Conservation (phyloP, 2,113 vertebrate genomes). For the Mustelus asterias region DNA sequence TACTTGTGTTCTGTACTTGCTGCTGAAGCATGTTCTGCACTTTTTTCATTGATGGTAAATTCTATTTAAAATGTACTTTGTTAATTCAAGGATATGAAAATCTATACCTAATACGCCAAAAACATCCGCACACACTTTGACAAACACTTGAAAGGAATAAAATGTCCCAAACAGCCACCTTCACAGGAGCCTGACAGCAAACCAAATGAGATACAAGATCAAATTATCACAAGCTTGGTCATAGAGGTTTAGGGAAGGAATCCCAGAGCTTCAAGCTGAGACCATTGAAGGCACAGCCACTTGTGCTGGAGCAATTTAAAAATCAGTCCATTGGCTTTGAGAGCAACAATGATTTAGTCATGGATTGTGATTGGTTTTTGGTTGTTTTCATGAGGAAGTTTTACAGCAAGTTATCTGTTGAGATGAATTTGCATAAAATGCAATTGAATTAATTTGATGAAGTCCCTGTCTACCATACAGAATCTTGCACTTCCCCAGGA, state of each 20-base stretch:
- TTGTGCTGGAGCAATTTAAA: too few relatives aligned
- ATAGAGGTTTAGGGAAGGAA: too few relatives aligned
- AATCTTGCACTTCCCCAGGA: neutral
- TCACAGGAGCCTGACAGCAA: too few relatives aligned
- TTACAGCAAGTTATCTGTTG: neutral
- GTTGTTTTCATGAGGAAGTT: neutral
- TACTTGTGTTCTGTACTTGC: neutral
- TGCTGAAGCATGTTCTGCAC: neutral
- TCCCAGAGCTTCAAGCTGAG: too few relatives aligned
- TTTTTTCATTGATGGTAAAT: neutral
- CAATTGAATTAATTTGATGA: neutral
- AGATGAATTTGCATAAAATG: neutral
- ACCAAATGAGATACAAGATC: too few relatives aligned
- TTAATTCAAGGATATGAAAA: neutral
- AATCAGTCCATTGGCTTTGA: neutral
- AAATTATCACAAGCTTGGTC: too few relatives aligned
- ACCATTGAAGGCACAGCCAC: too few relatives aligned
- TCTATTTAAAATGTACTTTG: neutral
- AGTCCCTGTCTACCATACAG: neutral
- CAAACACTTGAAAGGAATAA: too few relatives aligned
- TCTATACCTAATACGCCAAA: neutral
- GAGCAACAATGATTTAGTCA: neutral
- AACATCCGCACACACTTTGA: neutral
- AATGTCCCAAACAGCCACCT: too few relatives aligned
- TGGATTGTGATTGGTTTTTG: neutral